phyloP scores from a whole-genome alignment of 2,888 invertebrate species.

The Hoplodrina blanda region DNA sequence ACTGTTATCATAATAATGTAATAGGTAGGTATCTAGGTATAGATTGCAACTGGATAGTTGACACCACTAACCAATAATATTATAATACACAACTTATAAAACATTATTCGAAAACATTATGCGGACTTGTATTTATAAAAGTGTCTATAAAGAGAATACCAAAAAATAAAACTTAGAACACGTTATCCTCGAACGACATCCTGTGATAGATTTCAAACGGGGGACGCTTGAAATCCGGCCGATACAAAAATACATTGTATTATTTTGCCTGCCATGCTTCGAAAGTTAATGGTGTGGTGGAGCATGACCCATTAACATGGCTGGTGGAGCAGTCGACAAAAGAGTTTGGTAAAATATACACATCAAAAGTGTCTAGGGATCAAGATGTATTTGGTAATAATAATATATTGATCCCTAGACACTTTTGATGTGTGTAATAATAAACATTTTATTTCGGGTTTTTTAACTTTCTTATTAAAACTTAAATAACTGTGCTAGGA shows the following conservation, averaged over 20 bases:
- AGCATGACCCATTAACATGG: constrained; percentile 2
- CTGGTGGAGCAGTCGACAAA: background rate
- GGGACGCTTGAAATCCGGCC: constrained; percentile 43
- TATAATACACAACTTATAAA: too few relatives aligned
- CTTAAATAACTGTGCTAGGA: too few relatives aligned
- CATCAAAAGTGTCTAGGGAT: too few relatives aligned
- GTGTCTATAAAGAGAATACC: background rate
- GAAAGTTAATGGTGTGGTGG: constrained; percentile 20
- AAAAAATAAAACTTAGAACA: constrained; percentile 11
- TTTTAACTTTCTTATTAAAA: too few relatives aligned
- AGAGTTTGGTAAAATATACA: too few relatives aligned
- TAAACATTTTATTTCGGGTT: too few relatives aligned
- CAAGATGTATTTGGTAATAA: too few relatives aligned
- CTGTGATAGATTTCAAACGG: constrained; percentile 31
- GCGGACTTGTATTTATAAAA: background rate
- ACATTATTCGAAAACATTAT: background rate
- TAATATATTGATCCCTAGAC: too few relatives aligned
- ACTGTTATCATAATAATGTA: background rate
- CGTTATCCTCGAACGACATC: constrained; percentile 19
- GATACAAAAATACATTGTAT: constrained; percentile 37
- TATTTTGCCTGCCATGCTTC: background rate
- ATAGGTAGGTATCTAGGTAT: too few relatives aligned
- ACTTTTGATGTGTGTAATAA: too few relatives aligned
- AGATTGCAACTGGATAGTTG: too few relatives aligned
- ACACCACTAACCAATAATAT: too few relatives aligned